Evolutionary conservation across 2,888 invertebrate species (phyloP), one percentile per base, ranked within the genome.

Genomic region (Drosophila prolongata): DNA sequence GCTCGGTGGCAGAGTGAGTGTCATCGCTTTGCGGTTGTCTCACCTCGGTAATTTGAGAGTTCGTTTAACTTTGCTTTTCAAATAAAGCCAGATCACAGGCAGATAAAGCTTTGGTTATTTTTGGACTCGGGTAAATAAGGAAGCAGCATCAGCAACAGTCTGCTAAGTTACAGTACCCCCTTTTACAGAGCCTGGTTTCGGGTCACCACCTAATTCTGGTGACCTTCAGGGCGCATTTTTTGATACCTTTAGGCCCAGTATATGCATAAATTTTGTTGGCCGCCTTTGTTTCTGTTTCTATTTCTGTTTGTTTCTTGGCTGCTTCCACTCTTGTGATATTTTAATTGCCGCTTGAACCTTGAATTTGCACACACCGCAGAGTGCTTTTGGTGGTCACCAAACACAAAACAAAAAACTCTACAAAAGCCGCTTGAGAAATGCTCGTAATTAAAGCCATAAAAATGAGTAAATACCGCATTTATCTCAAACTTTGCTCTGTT

Each of bases 361-460:
- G 83, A 83, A 75, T 79, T 86, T 73, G 82, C 75, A 38, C 43
- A 40, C 54, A 83, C 74, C 72, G 71, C 78, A 88, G 74, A 88
- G 69, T 53, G 86, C 62, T 79, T 79, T 82, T 75, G 61, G 77
- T 74, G 71, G 58, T 69, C 62, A 60, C 54, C 64, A 53, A 58
- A 62, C 16, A 16, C 27, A 42, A 42, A 57, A 59, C 34, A 38
- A 27, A 56, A 49, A 64, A 38, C 59, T 57, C 61, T 27, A 37
- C 65, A 53, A 53, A 46, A 66, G 27, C 47, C 58, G 61, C 68
- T 77, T 85, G 75, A 86, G 87, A 88, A 86, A 82, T 85, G 44
- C 73, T 79, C 69, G 87, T 69, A 88, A 83, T 88, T 88, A 88
- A 86, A 86, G 76, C 54, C 70, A 80, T 82, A 75, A 75, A 77